Evolutionary conservation across 2,888 invertebrate species (phyloP).

Genomic region (Bedellia somnulentella): DNA sequence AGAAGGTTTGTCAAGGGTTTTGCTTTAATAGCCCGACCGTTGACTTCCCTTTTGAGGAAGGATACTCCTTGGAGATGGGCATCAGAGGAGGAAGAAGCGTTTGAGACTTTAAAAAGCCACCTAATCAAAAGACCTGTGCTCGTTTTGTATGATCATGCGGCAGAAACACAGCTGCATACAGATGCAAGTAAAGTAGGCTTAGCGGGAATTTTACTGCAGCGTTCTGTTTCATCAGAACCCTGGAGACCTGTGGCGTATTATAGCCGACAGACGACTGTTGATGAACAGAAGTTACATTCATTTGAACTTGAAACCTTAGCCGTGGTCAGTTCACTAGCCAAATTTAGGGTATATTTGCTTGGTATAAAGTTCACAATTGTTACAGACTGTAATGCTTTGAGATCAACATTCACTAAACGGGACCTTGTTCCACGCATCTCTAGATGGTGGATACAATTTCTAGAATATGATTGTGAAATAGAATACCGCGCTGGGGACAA

Average conservation of each 20-base stretch:
- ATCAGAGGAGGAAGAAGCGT: conserved; percentile 11
- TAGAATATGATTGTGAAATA: too few relatives aligned
- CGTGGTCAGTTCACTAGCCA: conserved; percentile 16
- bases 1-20: conserved; percentile 13
- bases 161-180: conserved; percentile 17
- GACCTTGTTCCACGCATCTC: conserved; percentile 17
- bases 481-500: conserved; percentile 12
- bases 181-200: conserved; percentile 18
- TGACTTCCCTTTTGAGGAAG: conserved; percentile 12
- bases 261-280: conserved; percentile 16
- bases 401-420: conserved; percentile 16
- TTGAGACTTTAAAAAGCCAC: conserved; percentile 11
- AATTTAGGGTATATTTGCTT: conserved; percentile 19
- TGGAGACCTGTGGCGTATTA: conserved; percentile 15
- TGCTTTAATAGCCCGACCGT: too few relatives aligned
- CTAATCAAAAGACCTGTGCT: conserved; percentile 13
- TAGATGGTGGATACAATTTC: conserved; percentile 19
- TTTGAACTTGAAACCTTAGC: conserved; percentile 23
- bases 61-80: conserved; percentile 9
- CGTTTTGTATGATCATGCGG: conserved; percentile 12
- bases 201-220: conserved; percentile 17
- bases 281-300: too few relatives aligned
- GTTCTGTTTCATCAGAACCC: conserved; percentile 2
- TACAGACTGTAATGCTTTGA: conserved; percentile 20
- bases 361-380: conserved; percentile 15